A percentile compares a stretch with the other conserved stretches of the same genome.
phyloP scores from a whole-genome alignment of 2,113 vertebrate genomes.

The Ptyas mucosa region DNA sequence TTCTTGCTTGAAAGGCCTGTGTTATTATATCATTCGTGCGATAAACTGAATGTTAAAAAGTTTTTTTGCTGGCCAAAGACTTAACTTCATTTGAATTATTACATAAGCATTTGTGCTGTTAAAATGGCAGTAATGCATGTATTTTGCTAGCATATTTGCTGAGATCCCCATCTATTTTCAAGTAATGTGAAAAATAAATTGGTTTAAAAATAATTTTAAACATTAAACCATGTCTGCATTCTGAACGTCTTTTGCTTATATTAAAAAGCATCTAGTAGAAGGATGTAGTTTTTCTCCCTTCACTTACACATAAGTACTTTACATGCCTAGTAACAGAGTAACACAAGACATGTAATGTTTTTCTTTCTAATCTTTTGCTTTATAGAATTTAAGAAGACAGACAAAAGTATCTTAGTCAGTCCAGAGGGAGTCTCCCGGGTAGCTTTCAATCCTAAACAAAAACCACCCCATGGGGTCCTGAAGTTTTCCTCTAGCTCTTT shows the following conservation, averaged over 20 bases:
- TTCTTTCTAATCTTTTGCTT: slow-evolving; percentile 18
- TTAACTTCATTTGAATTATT: not conserved
- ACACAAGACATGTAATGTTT: not conserved
- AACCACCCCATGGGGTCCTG: slow-evolving; percentile 82
- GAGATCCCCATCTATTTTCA: not conserved
- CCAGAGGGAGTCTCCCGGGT: slow-evolving; percentile 82
- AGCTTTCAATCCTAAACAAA: slow-evolving; percentile 89
- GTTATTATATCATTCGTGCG: not conserved
- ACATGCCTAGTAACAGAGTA: not conserved
- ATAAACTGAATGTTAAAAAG: not conserved
- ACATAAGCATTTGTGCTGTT: not conserved
- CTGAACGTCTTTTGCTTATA: not conserved
- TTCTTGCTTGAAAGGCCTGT: not conserved
- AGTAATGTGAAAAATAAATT: not conserved
- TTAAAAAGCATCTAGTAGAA: not conserved
- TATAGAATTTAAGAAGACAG: slow-evolving; percentile 89
- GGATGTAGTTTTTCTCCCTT: not conserved
- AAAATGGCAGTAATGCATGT: not conserved
- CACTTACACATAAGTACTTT: not conserved
- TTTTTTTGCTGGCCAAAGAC: not conserved
- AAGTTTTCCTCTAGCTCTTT: slow-evolving; percentile 71
- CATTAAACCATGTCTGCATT: not conserved
- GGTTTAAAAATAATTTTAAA: not conserved
- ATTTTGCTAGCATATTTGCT: not conserved
- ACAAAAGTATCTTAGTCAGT: slow-evolving; percentile 87